Conservation (phyloP, 2,113 vertebrate genomes). For the Periophthalmodon schlosseri region DNA sequence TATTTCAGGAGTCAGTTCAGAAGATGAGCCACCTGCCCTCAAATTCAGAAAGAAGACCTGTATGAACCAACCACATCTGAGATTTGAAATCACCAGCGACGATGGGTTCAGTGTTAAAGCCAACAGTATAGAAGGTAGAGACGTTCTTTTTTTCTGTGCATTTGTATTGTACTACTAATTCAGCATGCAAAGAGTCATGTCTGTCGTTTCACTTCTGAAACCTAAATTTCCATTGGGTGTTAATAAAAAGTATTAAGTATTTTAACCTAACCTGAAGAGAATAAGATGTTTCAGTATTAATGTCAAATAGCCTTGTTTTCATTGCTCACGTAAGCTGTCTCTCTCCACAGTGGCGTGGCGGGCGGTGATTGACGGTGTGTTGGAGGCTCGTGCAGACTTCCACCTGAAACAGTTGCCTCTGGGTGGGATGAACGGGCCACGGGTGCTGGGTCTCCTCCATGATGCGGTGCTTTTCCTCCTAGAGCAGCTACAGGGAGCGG, state of each 20-base stretch:
- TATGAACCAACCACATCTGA: slow-evolving; percentile 82
- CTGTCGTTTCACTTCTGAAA: too few species aligned
- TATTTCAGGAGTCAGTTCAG: slow-evolving; percentile 80
- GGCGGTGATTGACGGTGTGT: slow-evolving; percentile 84
- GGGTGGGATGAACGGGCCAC: slow-evolving; percentile 79
- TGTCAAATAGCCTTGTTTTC: neutral
- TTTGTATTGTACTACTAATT: neutral
- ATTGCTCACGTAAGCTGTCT: neutral
- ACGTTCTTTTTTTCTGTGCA: neutral
- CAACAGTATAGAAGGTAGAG: slow-evolving; percentile 85
- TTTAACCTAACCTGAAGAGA: neutral
- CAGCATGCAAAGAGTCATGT: too few species aligned
- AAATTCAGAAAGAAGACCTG: slow-evolving; percentile 73
- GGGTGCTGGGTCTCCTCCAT: slow-evolving; percentile 86
- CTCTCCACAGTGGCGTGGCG: slow-evolving; percentile 83
- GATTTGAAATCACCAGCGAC: slow-evolving; percentile 90
- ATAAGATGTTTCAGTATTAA: neutral
- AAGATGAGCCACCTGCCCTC: slow-evolving; percentile 77
- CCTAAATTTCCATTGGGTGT: too few species aligned
- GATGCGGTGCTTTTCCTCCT: slow-evolving; percentile 89
- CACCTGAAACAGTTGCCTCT: slow-evolving; percentile 85
- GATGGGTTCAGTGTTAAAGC: slow-evolving; percentile 88
- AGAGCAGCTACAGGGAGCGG: slow-evolving; percentile 86
- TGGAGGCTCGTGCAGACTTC: slow-evolving; percentile 84
- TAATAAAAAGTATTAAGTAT: too few species aligned